phyloP scores from a whole-genome alignment of 2,888 invertebrate genomes.

The Panopea generosa region DNA sequence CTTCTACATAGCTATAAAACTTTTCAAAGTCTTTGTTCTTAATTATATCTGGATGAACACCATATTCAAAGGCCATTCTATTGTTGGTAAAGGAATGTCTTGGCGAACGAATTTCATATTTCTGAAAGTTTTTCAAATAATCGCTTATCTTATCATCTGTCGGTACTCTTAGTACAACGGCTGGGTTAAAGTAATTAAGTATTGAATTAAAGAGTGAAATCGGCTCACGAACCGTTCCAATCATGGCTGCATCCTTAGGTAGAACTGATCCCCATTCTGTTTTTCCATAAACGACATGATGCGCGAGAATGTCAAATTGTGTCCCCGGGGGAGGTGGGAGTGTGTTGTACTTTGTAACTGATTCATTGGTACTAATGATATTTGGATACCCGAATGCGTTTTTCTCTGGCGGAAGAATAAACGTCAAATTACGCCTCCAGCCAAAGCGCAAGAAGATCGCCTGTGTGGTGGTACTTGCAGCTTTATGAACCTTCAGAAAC shows the following conservation, averaged over 20 bases:
- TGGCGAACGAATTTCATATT: conserved; percentile 23
- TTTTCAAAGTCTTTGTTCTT: conserved; percentile 30
- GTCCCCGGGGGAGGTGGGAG: conserved; percentile 43
- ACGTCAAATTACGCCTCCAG: conserved; percentile 55
- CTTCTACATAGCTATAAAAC: conserved; percentile 39
- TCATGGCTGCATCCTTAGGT: conserved; percentile 35
- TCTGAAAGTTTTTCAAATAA: conserved; percentile 29
- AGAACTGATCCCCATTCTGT: conserved; percentile 42
- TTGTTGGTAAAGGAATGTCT: conserved; percentile 47
- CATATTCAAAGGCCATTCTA: conserved; percentile 57
- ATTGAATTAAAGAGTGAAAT: conserved; percentile 45
- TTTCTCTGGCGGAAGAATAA: conserved; percentile 55
- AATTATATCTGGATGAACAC: conserved; percentile 48
- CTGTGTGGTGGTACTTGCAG: conserved; percentile 59
- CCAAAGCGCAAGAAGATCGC: conserved; percentile 61
- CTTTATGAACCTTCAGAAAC: conserved; percentile 63
- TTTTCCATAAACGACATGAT: conserved; percentile 55
- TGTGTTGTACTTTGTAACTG: conserved; percentile 49
- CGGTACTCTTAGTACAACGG: conserved; percentile 20
- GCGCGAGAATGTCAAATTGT: conserved; percentile 55
- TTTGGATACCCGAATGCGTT: conserved; percentile 56
- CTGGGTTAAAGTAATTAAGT: conserved; percentile 52
- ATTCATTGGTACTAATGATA: conserved; percentile 58
- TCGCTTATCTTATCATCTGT: conserved; percentile 26
- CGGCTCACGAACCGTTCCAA: conserved; percentile 58